A percentile compares a stretch with the other conserved stretches of the same genome.
Conservation (phyloP, 2,888 invertebrate species). For the Oegoconia quadripuncta region DNA sequence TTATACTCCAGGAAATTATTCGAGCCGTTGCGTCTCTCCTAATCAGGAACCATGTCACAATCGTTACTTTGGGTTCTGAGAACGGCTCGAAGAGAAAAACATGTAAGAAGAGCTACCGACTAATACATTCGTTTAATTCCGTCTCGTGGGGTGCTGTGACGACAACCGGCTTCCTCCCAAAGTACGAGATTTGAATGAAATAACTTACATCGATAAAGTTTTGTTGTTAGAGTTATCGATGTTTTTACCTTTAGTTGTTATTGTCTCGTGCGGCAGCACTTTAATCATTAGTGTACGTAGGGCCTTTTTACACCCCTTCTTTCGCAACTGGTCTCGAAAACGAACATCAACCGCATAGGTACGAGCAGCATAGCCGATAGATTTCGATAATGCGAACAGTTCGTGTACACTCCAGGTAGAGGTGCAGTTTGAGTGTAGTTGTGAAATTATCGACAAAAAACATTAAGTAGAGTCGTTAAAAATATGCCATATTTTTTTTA, state of each 20-base stretch:
- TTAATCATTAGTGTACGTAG: too few species aligned
- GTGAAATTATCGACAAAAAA: too few species aligned
- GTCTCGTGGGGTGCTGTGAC: constrained; percentile 63
- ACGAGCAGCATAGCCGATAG: too few species aligned
- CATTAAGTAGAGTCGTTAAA: too few species aligned
- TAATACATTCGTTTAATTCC: constrained; percentile 68
- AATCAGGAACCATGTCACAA: constrained; percentile 61
- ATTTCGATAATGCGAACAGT: too few species aligned
- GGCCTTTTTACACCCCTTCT: too few species aligned
- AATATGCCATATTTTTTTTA: too few species aligned
- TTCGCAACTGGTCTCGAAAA: too few species aligned
- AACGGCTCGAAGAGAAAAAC: constrained; percentile 57
- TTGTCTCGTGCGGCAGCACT: neutral
- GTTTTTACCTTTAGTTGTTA: constrained; percentile 3
- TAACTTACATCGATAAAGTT: constrained; percentile 27
- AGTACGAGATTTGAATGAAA: constrained; percentile 57
- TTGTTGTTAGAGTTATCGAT: constrained; percentile 14
- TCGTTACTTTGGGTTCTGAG: constrained; percentile 42
- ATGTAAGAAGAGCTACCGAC: constrained; percentile 47
- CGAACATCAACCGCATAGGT: too few species aligned
- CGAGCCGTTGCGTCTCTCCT: constrained; percentile 43
- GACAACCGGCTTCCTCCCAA: constrained; percentile 59
- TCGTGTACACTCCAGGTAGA: too few species aligned
- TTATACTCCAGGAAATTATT: constrained; percentile 43
- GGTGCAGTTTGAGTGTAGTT: too few species aligned